Evolutionary conservation across 2,797 vertebrate species (phyloP).

Genomic region (Parambassis ranga): DNA sequence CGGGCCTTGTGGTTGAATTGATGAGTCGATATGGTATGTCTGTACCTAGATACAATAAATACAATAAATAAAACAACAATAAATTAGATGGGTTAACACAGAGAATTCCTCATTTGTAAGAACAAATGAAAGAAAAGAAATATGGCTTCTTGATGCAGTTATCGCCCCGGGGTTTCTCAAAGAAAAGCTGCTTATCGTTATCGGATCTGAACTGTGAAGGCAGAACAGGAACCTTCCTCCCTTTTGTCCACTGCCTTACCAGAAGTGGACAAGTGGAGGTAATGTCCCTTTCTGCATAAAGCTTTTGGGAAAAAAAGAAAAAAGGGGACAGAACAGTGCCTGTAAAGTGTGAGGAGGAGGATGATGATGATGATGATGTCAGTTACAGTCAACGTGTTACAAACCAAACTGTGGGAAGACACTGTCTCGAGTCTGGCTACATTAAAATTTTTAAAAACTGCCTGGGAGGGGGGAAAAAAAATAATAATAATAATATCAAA

Average conservation of each 20-base stretch:
- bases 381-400: slow-evolving; percentile 61
- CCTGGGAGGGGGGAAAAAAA: slow-evolving; percentile 50
- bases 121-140: slow-evolving; percentile 77
- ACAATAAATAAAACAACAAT: slow-evolving; percentile 83
- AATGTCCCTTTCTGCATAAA: slow-evolving; percentile 56
- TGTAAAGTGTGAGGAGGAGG: slow-evolving; percentile 48
- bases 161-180: slow-evolving; percentile 71
- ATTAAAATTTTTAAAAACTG: slow-evolving; percentile 76
- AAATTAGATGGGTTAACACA: slow-evolving; percentile 81
- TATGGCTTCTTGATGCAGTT: slow-evolving; percentile 82
- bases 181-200: slow-evolving; percentile 46
- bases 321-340: slow-evolving; percentile 65
- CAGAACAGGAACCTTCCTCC: slow-evolving; percentile 35
- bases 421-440: slow-evolving; percentile 74
- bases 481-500: slow-evolving; percentile 71
- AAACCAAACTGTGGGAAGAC: slow-evolving; percentile 80
- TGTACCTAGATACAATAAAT: slow-evolving; percentile 81
- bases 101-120: slow-evolving; percentile 69
- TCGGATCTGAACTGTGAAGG: slow-evolving; percentile 38
- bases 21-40: slow-evolving; percentile 69
- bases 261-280: slow-evolving; percentile 15
- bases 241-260: neutral
- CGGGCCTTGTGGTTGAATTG: slow-evolving; percentile 56
- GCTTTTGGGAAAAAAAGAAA: slow-evolving; percentile 65
- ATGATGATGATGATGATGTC: slow-evolving; percentile 49